A percentile compares a stretch with the other conserved stretches of the same genome.
These are phyloP conservation scores for Caenorhabditis remanei DNA, from an alignment of 1,140 invertebrate species.

Conservation along the genomic window DNA sequence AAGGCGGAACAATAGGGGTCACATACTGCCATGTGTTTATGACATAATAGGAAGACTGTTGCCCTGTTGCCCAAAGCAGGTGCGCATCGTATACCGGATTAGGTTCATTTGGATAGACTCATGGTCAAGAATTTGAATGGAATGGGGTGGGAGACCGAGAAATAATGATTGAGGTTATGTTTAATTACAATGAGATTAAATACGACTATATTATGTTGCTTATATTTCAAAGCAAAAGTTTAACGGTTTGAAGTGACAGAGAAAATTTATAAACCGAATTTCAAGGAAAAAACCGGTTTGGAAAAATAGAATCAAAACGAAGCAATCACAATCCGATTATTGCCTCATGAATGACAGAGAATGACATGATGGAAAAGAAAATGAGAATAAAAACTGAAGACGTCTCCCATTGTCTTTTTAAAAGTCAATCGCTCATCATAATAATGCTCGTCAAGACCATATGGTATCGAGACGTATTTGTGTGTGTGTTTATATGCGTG, in stretches of 20 bases:
- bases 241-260: too few relatives aligned
- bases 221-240: too few relatives aligned
- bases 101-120: conserved; percentile 14
- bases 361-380: background rate
- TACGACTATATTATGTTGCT: too few relatives aligned
- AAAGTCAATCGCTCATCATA: conserved; percentile 39
- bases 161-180: background rate
- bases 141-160: background rate
- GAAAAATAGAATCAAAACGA: background rate
- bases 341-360: background rate
- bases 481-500: conserved; percentile 40
- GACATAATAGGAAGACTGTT: conserved; percentile 29
- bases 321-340: background rate
- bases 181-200: background rate
- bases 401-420: background rate
- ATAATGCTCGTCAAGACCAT: conserved; percentile 48
- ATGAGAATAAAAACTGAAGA: conserved; percentile 6
- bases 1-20: background rate
- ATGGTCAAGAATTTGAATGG: conserved; percentile 33
- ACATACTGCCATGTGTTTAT: conserved; percentile 46
- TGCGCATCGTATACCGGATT: conserved; percentile 40
- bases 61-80: conserved; percentile 32
- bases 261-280: background rate
- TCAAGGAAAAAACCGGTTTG: too few relatives aligned
- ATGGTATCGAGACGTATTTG: conserved; percentile 33